Base-by-base conservation (phyloP, 2,888 invertebrate genomes). In the Ephialtes manifestator region DNA sequence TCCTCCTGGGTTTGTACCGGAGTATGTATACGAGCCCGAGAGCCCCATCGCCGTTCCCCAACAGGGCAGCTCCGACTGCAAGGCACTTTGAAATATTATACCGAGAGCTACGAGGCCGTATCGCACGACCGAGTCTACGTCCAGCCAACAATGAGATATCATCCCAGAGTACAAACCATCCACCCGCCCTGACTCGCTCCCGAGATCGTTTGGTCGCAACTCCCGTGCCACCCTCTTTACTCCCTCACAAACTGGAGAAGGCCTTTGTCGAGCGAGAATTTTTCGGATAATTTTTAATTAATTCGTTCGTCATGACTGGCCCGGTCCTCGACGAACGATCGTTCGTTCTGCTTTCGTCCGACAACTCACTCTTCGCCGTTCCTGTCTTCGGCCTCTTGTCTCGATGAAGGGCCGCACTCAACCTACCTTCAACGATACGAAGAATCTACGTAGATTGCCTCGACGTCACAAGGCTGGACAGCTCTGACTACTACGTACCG, bases 21-120 rank as follows among this genome's bases (percentile, higher is more conserved):
- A 76, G 76, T 72, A 67, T 82, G 71, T 82, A 85, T 79, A 79
- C 85, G 80, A 77, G 58, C 70, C 28, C 8, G 35, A 79, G 72
- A 70, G 55, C 83, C 82, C 78, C 80, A 65, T 43, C 65, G 65
- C 31, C 81, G 84, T 86, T 86, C 85, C 82, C 77, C 86, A 79
- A 72, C 74, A 55, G 87, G 65, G 35, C 81, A 83, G 15, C 46
- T 13, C 46, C 74, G 78, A 84, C 75, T 80, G 83, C 76, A 88
- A 89, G 89, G 90, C 89, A 93, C 92, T 93, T 93, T 93, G 93
- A 93, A 93, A 93, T 93, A 93, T 93, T 92, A 92, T 92, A 88
- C 89, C 83, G 86, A 78, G 80, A 88, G 82, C 85, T 86, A 81
- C 71, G 79, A 55, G 58, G 81, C 86, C 89, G 90, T 92, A 91